Evolutionary conservation across 30 jellyfish, hydroid and myxozoan genomes (phyloP).

Genomic region (Cassiopea andromeda): DNA sequence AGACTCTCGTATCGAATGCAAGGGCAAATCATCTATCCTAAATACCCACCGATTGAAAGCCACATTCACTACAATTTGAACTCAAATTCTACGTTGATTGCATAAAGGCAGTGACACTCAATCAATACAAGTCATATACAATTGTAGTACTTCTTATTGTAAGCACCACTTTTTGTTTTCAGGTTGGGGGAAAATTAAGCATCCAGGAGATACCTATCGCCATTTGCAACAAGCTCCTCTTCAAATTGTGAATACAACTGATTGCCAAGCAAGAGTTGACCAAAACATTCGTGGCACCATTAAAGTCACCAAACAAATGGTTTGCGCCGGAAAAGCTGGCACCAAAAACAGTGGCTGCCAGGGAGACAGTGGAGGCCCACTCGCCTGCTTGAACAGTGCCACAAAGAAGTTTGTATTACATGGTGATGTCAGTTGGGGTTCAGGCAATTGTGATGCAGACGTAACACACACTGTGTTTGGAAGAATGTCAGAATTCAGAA

Average conservation of each 20-base stretch:
- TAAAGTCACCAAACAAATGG: slow-evolving; percentile 50
- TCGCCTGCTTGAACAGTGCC: slow-evolving; percentile 64
- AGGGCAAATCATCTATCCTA: too few relatives aligned
- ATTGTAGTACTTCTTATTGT: too few relatives aligned
- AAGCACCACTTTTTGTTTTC: neutral
- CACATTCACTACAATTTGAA: too few relatives aligned
- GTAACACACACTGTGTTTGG: slow-evolving; percentile 88
- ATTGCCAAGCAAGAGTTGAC: slow-evolving; percentile 46
- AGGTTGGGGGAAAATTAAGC: slow-evolving; percentile 93
- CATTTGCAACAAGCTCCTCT: slow-evolving; percentile 74
- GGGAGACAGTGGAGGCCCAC: slow-evolving; percentile 96
- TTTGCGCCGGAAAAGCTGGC: slow-evolving; percentile 74
- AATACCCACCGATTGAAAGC: too few relatives aligned
- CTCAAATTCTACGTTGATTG: too few relatives aligned
- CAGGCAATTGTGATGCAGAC: slow-evolving; percentile 62
- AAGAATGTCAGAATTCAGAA: slow-evolving; percentile 58
- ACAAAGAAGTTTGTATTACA: slow-evolving; percentile 64
- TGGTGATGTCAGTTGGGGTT: slow-evolving; percentile 97
- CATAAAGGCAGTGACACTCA: too few relatives aligned
- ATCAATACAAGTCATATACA: too few relatives aligned
- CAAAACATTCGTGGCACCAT: slow-evolving; percentile 1
- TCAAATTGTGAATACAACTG: slow-evolving; percentile 64
- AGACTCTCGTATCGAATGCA: too few relatives aligned
- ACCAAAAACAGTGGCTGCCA: slow-evolving; percentile 86
- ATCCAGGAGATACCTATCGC: slow-evolving; percentile 60